phyloP scores from a whole-genome alignment of 2,797 vertebrate genomes.

The Sciurus carolinensis region DNA sequence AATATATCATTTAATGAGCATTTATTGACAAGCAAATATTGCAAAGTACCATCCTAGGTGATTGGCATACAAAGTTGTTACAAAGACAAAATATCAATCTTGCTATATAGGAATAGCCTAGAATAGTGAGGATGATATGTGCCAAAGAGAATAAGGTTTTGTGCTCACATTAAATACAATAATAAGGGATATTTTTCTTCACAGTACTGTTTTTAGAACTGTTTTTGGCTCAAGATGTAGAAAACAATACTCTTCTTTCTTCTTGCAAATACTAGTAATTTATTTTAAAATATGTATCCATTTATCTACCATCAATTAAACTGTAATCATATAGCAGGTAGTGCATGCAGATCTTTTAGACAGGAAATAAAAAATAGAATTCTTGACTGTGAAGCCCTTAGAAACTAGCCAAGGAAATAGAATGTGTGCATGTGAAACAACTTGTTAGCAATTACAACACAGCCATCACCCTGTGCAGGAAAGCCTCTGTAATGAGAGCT shows the following conservation, averaged over 20 bases:
- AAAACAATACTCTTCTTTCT: not conserved
- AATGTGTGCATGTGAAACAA: not conserved
- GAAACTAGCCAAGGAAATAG: not conserved
- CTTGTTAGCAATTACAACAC: not conserved
- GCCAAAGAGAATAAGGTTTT: not conserved
- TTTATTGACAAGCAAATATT: constrained; percentile 24
- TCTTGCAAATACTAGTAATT: not conserved
- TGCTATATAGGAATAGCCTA: not conserved
- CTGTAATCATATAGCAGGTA: not conserved
- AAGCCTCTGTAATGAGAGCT: not conserved
- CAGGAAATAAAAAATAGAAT: not conserved
- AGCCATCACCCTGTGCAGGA: not conserved
- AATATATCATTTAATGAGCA: not conserved
- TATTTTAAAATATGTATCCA: not conserved
- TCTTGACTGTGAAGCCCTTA: not conserved
- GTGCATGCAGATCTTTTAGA: not conserved
- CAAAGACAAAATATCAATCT: not conserved
- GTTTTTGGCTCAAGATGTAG: not conserved
- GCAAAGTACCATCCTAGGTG: not conserved
- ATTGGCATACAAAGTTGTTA: not conserved
- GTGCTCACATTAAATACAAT: not conserved
- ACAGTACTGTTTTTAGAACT: constrained; percentile 33
- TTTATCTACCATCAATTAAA: not conserved
- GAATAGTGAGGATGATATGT: not conserved
- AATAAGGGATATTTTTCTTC: constrained; percentile 35